Evolutionary conservation across 2,797 vertebrate species (phyloP).

Genomic region (Poecilia velifera): DNA sequence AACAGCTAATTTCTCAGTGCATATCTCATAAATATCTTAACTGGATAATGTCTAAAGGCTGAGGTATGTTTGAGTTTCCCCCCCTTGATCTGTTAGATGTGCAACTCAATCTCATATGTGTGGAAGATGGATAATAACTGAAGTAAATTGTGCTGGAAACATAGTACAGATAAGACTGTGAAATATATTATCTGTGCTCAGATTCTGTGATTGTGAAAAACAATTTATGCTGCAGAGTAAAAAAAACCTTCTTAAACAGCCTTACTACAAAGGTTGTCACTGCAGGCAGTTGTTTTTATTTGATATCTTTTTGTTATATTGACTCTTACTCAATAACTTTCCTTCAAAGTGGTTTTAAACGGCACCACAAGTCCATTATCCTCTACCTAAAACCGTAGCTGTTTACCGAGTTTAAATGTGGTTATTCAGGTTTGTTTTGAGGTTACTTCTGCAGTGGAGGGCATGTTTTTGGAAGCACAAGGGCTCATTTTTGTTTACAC

Average conservation of each 20-base stretch:
- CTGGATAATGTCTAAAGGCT: not conserved
- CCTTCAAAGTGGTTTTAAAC: not conserved
- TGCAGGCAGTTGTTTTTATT: not conserved
- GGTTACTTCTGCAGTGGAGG: constrained; percentile 24
- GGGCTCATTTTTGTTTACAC: constrained; percentile 66
- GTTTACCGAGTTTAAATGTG: constrained; percentile 12
- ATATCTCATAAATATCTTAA: not conserved
- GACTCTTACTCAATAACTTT: not conserved
- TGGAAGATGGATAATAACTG: not conserved
- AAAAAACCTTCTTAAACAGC: not conserved
- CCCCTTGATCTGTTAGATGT: not conserved
- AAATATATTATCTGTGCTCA: not conserved
- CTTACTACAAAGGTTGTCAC: not conserved
- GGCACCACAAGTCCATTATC: not conserved
- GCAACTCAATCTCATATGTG: not conserved
- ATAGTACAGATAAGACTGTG: not conserved
- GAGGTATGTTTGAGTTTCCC: not conserved
- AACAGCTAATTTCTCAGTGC: not conserved
- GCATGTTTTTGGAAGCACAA: constrained; percentile 42
- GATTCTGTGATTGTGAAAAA: not conserved
- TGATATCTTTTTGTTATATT: not conserved
- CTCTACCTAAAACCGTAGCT: not conserved
- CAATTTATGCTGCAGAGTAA: not conserved
- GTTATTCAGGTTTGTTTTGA: constrained; percentile 30
- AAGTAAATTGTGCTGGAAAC: not conserved